Percentiles rank a stretch among this genome's conserved stretches.
Evolutionary conservation across 2,113 vertebrate genomes (phyloP).

Genomic region (Haemorhous mexicanus): DNA sequence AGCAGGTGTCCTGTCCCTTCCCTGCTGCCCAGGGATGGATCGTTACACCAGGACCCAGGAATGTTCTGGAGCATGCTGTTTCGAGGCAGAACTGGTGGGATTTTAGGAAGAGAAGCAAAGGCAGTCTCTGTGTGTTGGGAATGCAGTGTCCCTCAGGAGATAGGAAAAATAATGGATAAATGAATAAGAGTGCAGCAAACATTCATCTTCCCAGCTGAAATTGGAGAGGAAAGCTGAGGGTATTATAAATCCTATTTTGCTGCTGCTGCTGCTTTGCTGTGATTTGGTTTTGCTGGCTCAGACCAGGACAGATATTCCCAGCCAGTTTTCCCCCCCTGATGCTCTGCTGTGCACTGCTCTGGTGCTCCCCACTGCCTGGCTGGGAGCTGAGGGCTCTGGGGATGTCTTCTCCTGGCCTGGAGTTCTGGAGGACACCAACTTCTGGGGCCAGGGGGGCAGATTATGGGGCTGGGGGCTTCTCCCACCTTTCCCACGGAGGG

Average conservation of each 20-base stretch:
- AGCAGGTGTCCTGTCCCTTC: neutral
- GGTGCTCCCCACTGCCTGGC: rapidly evolving
- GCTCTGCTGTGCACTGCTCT: neutral
- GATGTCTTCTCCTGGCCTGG: neutral
- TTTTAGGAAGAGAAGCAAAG: neutral
- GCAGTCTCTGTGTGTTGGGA: neutral
- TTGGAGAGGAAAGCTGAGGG: conserved; percentile 33
- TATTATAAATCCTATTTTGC: conserved; percentile 40
- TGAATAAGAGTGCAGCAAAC: conserved; percentile 36
- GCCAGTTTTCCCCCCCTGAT: rapidly evolving
- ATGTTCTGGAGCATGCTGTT: neutral
- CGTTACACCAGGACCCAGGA: rapidly evolving
- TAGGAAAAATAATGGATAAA: conserved; percentile 38
- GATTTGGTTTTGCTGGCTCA: neutral
- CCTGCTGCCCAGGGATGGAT: neutral
- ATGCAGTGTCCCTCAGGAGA: neutral
- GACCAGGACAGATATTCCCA: neutral
- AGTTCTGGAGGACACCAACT: rapidly evolving
- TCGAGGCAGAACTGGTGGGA: neutral
- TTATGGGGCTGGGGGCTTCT: rapidly evolving
- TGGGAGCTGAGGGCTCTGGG: neutral
- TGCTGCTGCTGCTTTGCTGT: neutral
- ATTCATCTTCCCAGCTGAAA: conserved; percentile 54
- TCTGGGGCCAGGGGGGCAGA: neutral
- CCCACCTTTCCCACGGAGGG: neutral